Base-by-base conservation (phyloP, 1,140 invertebrate genomes). In the Cherax quadricarinatus region DNA sequence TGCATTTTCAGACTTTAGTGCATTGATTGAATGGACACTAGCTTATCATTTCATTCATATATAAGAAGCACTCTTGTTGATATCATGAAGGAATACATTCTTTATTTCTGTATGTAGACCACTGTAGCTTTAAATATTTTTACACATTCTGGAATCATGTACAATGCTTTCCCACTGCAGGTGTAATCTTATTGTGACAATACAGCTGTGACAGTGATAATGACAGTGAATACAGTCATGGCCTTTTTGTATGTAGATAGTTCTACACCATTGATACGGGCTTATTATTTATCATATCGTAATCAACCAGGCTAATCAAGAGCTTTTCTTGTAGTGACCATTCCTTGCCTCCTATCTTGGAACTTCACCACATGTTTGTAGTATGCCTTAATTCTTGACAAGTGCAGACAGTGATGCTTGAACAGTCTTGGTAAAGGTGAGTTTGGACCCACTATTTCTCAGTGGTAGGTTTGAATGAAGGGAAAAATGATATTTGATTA, bases 51-150 rank as follows among this genome's bases (percentile, higher is more conserved):
- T 86, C 53, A 66, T 51, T 86, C 41, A 81, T 79, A 79, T 66
- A 62, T 60, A 49, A 70, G 49, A 75, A 83, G 51, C 62, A 62
- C 57, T 85, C 75, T 66, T 70, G 48, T 78, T 41, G 53, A 73
- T 84, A 78, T 66, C 49, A 90, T 73, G 66, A 84, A 83, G 62
- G 57, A 57, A 78, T 91, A 84, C 90, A 88, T 86, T 86, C 85
- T 91, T 87, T 24, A 90, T 90, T 90, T 91, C 60, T 91, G 78
- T 91, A 91, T 87, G 78, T 91, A 91, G 90, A 85, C 57, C 85
- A 91, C 60, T 57, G 85, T 86, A 91, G 90, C 88, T 91, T 86
- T 81, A 91, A 86, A 91, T 91, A 91, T 91, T 91, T 91, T 91
- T 91, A 85, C 90, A 91, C 85, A 87, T 80, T 91, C 84, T 86